Base-by-base conservation (phyloP, 2,797 vertebrate genomes). In the Galagoides demidoff region DNA sequence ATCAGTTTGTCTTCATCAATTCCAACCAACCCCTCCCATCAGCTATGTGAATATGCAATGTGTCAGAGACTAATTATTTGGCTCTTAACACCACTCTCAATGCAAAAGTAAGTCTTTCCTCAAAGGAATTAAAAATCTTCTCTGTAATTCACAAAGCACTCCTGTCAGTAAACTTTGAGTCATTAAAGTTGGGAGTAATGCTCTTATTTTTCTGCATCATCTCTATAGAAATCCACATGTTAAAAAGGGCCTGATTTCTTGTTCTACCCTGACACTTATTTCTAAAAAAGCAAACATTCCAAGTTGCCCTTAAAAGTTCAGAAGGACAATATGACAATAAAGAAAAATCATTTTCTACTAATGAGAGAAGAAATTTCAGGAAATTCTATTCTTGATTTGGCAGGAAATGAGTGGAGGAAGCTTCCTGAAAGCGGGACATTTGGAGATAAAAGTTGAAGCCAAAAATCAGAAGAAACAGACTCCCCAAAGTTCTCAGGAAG, bases 391-490 rank as follows among this genome's bases (percentile, higher is more conserved):
- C 16, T 79, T 57, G 31, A 64, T 39, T 34, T 79, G 45, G 43
- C 70, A 6, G 70, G 64, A 34, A 20, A 89, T 23, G 49, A 92
- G 11, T 29, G 1, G 27, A 19, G 23, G 7, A 76, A 64, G 14
- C 63, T 31, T 92, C 45, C 5, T n/a, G 43, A 31, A 95, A 91
- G 11, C 4, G 84, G 61, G 55, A 34, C 13, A 39, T 71, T 64
- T 61, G 34, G 85, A 49, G 27, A 77, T 5, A 57, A 82, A 87
- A 82, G 11, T 43, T 70, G 17, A 90, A 88, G n/a, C 43, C 49
- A 94, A 39, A 39, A 16, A 84, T 78, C 39, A 45, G 29, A 95
- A 88, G 87, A 81, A n/a, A 68, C 52, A 74, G 49, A 83, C 10
- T 4, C 45, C 22, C 8, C 78, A 29, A 27, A 29, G 10, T 22